Percentiles rank a stretch among this genome's conserved stretches.
phyloP scores from a whole-genome alignment of 2,888 invertebrate species.

The Digitonthophagus gazella region DNA sequence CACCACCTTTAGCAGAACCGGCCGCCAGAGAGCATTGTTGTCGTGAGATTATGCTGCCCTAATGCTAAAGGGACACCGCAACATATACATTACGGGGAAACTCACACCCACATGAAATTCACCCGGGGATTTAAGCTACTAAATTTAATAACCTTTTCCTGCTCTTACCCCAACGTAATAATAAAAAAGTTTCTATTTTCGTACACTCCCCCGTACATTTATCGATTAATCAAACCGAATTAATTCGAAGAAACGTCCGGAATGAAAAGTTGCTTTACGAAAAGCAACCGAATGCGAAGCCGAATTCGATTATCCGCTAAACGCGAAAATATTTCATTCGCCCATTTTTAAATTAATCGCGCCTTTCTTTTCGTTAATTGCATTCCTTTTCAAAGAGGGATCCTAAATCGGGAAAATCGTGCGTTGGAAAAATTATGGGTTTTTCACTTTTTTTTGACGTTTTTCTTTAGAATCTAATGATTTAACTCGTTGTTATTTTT shows the following conservation, averaged over 20 bases:
- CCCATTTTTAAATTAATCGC: conserved; percentile 13
- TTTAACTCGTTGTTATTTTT: too few relatives aligned
- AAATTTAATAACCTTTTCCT: background rate
- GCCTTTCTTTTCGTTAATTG: conserved; percentile 14
- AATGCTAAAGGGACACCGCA: conserved; percentile 9
- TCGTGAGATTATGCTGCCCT: conserved; percentile 15
- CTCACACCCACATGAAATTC: background rate
- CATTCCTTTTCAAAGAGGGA: conserved; percentile 2
- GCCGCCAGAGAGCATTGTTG: conserved; percentile 14
- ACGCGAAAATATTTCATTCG: conserved; percentile 9
- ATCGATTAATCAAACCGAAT: background rate
- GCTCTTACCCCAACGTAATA: background rate
- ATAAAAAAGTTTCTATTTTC: background rate
- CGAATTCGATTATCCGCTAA: background rate
- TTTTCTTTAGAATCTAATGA: too few relatives aligned
- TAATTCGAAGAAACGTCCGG: background rate
- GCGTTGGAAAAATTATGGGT: background rate
- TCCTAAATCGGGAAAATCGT: background rate
- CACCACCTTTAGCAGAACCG: conserved; percentile 8
- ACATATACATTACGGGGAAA: conserved; percentile 9
- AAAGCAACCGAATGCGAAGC: background rate
- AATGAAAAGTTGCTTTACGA: background rate
- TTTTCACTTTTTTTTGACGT: too few relatives aligned
- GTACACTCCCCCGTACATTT: background rate
- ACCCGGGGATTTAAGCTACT: background rate